Base-by-base conservation (phyloP, 2,797 vertebrate species). In the Pangasius krempfi region DNA sequence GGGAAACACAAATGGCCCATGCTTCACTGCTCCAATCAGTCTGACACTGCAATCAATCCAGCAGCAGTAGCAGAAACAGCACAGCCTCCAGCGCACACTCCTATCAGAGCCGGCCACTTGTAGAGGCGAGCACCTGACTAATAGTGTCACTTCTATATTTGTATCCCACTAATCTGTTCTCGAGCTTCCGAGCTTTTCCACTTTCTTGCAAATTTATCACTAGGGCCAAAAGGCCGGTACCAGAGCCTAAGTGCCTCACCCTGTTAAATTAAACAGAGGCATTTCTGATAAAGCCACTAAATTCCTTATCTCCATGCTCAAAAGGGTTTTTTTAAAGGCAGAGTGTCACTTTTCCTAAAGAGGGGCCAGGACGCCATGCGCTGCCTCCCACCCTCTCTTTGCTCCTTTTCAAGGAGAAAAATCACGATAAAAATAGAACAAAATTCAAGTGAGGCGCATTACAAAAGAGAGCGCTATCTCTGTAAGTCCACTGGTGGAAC, bases 231-330 rank as follows among this genome's bases (percentile, higher is more conserved):
- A 96, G 95, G 91, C 95, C 92, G 91, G 94, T 96, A 97, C 96
- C 95, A 96, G 97, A 97, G 96, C 96, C 95, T 94, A 94, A 97
- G 96, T 95, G 97, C 97, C 97, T 98, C 97, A 96, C 97, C 97
- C 97, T 96, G 98, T 98, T 98, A 98, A 98, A 98, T 99, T 98
- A 98, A 98, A 98, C 97, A 95, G 94, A 95, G 97, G 97, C 97
- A 98, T 99, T 99, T 98, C 97, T 98, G 98, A 99, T 99, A 99
- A 99, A 99, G 98, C 96, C 97, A 98, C 98, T 97, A 98, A 98
- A 99, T 99, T 98, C 98, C 98, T 99, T 99, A 98, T 99, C 98
- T 95, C 84, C 88, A 95, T 96, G 96, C 95, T 96, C 96, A 92
- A 95, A 96, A 96, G 96, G 96, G 95, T 68, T 68, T 96, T 96